A percentile compares a stretch with the other conserved stretches of the same genome.
Conservation (phyloP, 1,140 invertebrate genomes). For the Pentalonia nigronervosa region DNA sequence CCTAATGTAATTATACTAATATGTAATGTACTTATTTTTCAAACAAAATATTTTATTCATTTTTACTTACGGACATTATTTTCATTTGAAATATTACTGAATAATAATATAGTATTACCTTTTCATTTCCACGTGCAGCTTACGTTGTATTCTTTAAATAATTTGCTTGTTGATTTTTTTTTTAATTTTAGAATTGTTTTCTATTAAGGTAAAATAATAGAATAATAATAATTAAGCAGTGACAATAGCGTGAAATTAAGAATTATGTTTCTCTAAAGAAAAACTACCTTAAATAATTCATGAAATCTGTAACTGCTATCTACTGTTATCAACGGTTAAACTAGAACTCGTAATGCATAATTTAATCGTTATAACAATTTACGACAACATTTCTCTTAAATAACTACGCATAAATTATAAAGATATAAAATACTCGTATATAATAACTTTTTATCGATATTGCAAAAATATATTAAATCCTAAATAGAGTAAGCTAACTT, state of each 20-base stretch:
- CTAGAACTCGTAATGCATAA: not conserved
- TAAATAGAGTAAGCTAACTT: not conserved
- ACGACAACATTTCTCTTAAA: not conserved
- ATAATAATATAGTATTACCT: not conserved
- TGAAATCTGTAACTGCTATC: not conserved
- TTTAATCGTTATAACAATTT: not conserved
- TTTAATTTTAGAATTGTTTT: not conserved
- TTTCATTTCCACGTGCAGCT: not conserved
- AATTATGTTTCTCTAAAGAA: not conserved
- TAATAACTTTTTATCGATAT: not conserved
- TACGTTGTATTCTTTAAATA: not conserved
- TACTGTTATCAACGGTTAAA: not conserved
- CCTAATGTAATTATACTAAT: not conserved
- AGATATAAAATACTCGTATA: not conserved
- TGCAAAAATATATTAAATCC: not conserved
- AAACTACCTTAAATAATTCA: constrained; percentile 32
- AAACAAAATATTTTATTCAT: not conserved
- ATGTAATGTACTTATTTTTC: not conserved
- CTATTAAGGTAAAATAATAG: not conserved
- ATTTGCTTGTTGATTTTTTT: not conserved
- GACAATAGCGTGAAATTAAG: not conserved
- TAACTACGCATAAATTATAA: not conserved
- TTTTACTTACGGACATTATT: not conserved
- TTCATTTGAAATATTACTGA: not conserved
- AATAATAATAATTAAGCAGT: not conserved